Base-by-base conservation (phyloP, 2,113 vertebrate genomes). In the Leuciscus idus region DNA sequence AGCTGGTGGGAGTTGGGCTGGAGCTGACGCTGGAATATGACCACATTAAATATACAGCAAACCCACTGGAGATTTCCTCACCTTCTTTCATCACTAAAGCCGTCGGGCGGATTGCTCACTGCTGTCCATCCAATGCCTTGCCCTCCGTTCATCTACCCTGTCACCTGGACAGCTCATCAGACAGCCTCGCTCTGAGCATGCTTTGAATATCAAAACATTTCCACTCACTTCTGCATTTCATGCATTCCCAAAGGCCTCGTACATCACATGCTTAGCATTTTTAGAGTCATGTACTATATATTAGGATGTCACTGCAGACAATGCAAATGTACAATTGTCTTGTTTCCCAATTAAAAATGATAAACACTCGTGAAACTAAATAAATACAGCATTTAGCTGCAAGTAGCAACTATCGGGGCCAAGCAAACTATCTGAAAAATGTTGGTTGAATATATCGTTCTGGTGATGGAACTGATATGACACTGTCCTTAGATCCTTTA, bases 11-110 rank as follows among this genome's bases (percentile, higher is more conserved):
- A 83, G 61, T 13, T 59, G 33, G 64, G 17, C 66, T 46, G 17
- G 12, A n/a, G 70, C 70, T 82, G 83, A 85, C 33, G 52, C 78
- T 68, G 70, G 84, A 39, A 81, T 33, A 64, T 64, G 61, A 30
- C 55, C 74, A 80, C 78, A 85, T 81, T 85, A 85, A 70, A 88
- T 85, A 88, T 52, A 85, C 59, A 64, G 48, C 50, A 75, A 81
- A 59, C 43, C 77, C 83, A 36, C 68, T 10, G 46, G 50, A 85
- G 87, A 68, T 73, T 57, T 84, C 23, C 6, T 76, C 87, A 77
- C 48, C 84, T 88, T 68, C 80, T 75, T 82, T 85, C 84, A 76
- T 52, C 84, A 81, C 75, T 78, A 11, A 30, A 81, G 62, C 59
- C 43, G 68, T 84, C 68, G 50, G 66, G 21, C 17, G 1, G 36